Conservation (phyloP, 2,113 vertebrate genomes). For the Meles meles region DNA sequence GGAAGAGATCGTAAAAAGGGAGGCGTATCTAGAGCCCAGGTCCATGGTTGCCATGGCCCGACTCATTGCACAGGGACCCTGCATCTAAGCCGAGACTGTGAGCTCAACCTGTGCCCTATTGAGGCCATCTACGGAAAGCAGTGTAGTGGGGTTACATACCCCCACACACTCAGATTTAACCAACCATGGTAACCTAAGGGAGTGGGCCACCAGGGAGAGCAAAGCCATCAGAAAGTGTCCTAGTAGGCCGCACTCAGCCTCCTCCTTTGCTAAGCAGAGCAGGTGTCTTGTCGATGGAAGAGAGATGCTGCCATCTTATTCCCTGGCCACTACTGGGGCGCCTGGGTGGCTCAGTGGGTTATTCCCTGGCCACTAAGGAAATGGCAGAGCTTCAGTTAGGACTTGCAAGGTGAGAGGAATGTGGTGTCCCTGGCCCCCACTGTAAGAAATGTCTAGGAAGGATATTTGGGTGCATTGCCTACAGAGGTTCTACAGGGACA, state of each 20-base stretch:
- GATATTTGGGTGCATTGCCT: not conserved
- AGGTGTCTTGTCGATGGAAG: not conserved
- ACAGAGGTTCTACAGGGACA: not conserved
- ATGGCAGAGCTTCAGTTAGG: not conserved
- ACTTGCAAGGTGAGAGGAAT: not conserved
- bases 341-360: too few species aligned
- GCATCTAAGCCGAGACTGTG: not conserved
- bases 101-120: not conserved
- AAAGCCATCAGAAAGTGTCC: not conserved
- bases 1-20: not conserved
- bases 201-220: not conserved
- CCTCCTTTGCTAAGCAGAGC: not conserved
- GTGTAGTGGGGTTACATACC: accelerated
- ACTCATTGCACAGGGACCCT: not conserved
- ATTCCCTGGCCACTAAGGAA: not conserved
- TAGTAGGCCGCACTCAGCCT: not conserved
- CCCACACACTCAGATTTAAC: not conserved
- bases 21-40: not conserved
- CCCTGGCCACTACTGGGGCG: too few species aligned
- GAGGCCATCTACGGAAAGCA: not conserved
- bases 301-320: not conserved
- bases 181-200: not conserved
- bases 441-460: not conserved
- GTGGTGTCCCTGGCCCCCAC: accelerated
- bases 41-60: not conserved